Percentiles rank a stretch among this genome's conserved stretches.
phyloP scores from a whole-genome alignment of 37 sponge, comb jelly and placozoan genomes.

The Aplysina aerophoba region DNA sequence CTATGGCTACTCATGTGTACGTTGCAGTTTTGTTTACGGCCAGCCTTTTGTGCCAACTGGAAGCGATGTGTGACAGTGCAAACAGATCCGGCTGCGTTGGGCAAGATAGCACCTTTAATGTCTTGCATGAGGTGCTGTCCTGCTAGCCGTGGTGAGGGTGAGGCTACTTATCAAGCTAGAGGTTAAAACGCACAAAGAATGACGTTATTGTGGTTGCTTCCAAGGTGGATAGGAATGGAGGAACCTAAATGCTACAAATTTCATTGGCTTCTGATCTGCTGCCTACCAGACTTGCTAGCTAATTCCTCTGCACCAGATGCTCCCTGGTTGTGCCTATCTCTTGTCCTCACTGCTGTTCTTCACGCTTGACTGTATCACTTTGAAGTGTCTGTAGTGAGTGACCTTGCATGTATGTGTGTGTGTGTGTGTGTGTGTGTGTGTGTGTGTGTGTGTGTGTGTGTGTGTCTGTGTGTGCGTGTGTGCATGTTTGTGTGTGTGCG shows the following conservation, averaged over 20 bases:
- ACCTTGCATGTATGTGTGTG: too few species aligned
- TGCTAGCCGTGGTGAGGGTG: too few species aligned
- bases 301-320: neutral
- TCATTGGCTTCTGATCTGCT: neutral
- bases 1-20: too few species aligned
- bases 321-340: neutral
- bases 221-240: neutral
- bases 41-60: too few species aligned
- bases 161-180: neutral
- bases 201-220: slow-evolving; percentile 15
- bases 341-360: neutral
- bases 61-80: too few species aligned
- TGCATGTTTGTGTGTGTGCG: too few species aligned
- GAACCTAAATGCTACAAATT: neutral
- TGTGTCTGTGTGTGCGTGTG: too few species aligned
- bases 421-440: neutral
- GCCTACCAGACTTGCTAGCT: neutral
- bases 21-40: too few species aligned
- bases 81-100: too few species aligned
- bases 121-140: too few species aligned
- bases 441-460: neutral
- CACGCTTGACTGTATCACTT: neutral
- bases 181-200: neutral
- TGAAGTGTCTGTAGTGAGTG: too few species aligned
- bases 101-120: too few species aligned